These are phyloP conservation scores for Ennomos erosarius DNA, from an alignment of 2,888 invertebrate species.

Conservation along the genomic window DNA sequence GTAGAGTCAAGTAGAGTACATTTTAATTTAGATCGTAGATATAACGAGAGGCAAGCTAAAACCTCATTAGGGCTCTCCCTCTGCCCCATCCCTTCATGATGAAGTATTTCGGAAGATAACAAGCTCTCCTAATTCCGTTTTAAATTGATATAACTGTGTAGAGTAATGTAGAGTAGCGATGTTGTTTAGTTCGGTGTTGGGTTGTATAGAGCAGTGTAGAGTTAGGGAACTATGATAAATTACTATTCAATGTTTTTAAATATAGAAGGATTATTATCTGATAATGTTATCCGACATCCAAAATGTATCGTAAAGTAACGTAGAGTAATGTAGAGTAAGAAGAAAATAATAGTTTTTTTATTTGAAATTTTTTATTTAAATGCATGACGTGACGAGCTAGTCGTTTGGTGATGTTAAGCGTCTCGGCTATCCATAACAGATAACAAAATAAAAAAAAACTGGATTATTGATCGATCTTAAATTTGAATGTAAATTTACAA, in stretches of 20 bases:
- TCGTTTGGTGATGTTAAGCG: no score
- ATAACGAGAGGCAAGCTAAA: conserved; percentile 23
- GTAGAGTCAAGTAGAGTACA: conserved; percentile 11
- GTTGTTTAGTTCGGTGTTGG: no score
- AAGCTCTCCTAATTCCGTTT: conserved; percentile 36
- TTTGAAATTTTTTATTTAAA: no score
- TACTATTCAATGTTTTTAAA: conserved; percentile 29
- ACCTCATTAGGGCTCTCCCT: conserved; percentile 26
- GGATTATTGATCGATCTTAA: no score
- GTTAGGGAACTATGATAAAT: conserved; percentile 21
- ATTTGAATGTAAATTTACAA: no score
- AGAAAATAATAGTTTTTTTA: no score
- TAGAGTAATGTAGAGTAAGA: no score
- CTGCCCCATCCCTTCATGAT: conserved; percentile 28
- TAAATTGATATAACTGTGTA: conserved; percentile 31
- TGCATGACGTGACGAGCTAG: no score
- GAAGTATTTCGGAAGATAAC: conserved; percentile 37
- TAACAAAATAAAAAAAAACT: no score
- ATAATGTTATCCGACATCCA: no score
- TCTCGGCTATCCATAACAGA: no score
- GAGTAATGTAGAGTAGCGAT: background rate
- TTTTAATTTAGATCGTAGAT: conserved; percentile 31
- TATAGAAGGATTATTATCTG: conserved; percentile 6
- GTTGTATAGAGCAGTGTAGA: background rate
- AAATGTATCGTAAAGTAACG: no score